Evolutionary conservation across 1,140 invertebrate genomes (phyloP).

Genomic region (Rhyzopertha dominica): DNA sequence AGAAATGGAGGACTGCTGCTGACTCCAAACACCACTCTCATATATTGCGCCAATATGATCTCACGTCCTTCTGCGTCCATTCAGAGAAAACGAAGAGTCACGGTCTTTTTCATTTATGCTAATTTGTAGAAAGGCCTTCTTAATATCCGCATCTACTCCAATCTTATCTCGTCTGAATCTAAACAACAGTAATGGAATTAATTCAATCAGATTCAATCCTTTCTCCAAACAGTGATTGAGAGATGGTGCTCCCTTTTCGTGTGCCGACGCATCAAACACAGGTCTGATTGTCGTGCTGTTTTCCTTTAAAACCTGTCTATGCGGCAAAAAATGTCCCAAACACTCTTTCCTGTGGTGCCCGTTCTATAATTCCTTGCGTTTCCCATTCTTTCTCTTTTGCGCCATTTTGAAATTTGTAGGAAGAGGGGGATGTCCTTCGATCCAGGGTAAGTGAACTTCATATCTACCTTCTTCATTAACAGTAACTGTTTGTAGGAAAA

Average conservation of each 20-base stretch:
- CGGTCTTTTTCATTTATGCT: conserved; percentile 28
- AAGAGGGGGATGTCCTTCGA: conserved; percentile 1
- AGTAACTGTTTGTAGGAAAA: conserved; percentile 6
- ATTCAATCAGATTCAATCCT: conserved; percentile 37
- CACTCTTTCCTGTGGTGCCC: no score
- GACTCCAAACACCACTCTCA: conserved; percentile 24
- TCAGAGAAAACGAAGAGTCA: conserved; percentile 32
- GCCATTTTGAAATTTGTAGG: conserved; percentile 3
- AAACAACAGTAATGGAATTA: conserved; percentile 38
- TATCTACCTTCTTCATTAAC: conserved; percentile 4
- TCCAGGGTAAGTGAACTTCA: conserved; percentile 5
- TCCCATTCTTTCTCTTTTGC: no score
- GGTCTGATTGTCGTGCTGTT: conserved; percentile 19
- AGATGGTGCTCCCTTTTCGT: conserved; percentile 25
- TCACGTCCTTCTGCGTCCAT: conserved; percentile 14
- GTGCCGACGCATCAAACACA: conserved; percentile 29
- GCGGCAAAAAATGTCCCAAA: conserved; percentile 25
- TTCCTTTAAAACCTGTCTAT: conserved; percentile 21
- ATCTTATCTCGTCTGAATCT: conserved; percentile 39
- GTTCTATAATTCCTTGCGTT: no score
- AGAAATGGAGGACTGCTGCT: conserved; percentile 23
- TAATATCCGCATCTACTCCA: conserved; percentile 41
- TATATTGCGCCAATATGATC: conserved; percentile 20
- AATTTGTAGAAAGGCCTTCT: conserved; percentile 42
- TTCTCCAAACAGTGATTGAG: conserved; percentile 44